Conservation (phyloP, 2,797 vertebrate species). For the Masticophis lateralis region DNA sequence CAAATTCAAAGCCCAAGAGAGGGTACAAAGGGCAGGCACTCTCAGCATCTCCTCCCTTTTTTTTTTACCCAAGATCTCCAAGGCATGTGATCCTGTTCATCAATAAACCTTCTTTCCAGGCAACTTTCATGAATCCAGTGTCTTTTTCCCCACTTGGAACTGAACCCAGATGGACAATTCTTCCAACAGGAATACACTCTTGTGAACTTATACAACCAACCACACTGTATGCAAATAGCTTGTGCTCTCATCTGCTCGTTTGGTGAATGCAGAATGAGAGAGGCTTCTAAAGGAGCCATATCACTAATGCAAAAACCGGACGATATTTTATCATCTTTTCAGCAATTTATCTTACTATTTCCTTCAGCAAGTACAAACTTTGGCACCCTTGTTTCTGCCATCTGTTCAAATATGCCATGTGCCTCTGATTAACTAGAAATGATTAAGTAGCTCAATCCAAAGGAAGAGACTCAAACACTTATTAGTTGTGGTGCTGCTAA, state of each 20-base stretch:
- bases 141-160: too few relatives aligned
- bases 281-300: slow-evolving; percentile 44
- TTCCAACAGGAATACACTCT: neutral
- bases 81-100: too few relatives aligned
- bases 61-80: too few relatives aligned
- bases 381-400: slow-evolving; percentile 51
- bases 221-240: slow-evolving; percentile 37
- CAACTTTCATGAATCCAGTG: too few relatives aligned
- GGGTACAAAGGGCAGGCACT: too few relatives aligned
- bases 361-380: slow-evolving; percentile 32
- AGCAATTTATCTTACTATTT: slow-evolving; percentile 47
- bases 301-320: slow-evolving; percentile 46
- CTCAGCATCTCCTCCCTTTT: too few relatives aligned
- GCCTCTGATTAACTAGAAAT: slow-evolving; percentile 51
- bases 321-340: slow-evolving; percentile 50
- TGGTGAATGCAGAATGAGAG: neutral
- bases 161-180: too few relatives aligned
- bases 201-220: neutral
- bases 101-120: too few relatives aligned
- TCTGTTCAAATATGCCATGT: slow-evolving; percentile 28
- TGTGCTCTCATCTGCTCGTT: slow-evolving; percentile 43
- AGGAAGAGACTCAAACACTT: slow-evolving; percentile 44
- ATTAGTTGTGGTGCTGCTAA: slow-evolving; percentile 21
- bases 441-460: slow-evolving; percentile 33
- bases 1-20: too few relatives aligned